A percentile compares a stretch with the other conserved stretches of the same genome.
These are phyloP conservation scores for Chiloscyllium plagiosum DNA, from an alignment of 2,113 vertebrate genomes.

Conservation along the genomic window DNA sequence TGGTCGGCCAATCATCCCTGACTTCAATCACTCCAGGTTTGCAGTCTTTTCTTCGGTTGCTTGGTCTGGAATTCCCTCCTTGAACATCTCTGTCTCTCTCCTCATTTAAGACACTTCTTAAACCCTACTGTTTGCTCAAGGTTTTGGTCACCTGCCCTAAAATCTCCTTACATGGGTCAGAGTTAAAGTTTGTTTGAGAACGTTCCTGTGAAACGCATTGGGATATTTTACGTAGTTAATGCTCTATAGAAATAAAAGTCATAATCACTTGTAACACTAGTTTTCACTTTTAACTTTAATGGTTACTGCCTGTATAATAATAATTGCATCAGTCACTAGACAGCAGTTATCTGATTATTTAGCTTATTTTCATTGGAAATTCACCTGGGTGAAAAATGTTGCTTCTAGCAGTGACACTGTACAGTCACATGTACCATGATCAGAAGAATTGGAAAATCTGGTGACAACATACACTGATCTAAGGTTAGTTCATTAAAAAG, in stretches of 20 bases:
- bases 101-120: background rate
- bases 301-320: background rate
- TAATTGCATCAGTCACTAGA: background rate
- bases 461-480: background rate
- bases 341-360: background rate
- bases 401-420: background rate
- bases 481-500: too few species aligned
- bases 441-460: background rate
- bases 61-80: background rate
- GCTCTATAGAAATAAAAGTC: background rate
- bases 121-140: background rate
- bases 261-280: background rate
- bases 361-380: too few species aligned
- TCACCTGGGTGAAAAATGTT: background rate
- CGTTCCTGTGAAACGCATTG: too few species aligned
- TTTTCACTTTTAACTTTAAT: background rate
- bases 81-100: background rate
- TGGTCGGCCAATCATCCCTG: background rate
- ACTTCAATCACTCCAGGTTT: background rate
- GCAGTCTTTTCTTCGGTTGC: background rate
- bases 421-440: background rate
- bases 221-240: background rate
- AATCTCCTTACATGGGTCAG: background rate
- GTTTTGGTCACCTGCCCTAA: background rate
- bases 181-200: background rate